phyloP scores from a whole-genome alignment of 1,140 invertebrate genomes.

The Ips typographus region DNA sequence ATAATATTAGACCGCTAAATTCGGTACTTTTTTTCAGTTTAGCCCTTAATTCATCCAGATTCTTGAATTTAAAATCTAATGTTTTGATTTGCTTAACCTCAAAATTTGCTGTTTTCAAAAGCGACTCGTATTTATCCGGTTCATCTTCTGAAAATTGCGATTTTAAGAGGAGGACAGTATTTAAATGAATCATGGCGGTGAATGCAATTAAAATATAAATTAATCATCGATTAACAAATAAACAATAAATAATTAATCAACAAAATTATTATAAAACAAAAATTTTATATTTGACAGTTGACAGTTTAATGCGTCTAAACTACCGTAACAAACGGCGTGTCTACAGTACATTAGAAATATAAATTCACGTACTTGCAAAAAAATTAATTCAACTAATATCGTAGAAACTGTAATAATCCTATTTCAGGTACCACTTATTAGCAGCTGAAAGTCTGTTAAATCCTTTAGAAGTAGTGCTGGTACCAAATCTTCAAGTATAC shows the following conservation, averaged over 20 bases:
- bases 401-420: not conserved
- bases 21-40: slow-evolving; percentile 47
- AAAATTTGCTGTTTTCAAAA: slow-evolving; percentile 41
- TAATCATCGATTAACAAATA: too few relatives aligned
- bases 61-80: slow-evolving; percentile 52
- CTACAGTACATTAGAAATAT: too few relatives aligned
- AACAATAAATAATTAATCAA: too few relatives aligned
- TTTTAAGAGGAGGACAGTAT: slow-evolving; percentile 45
- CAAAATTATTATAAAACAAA: too few relatives aligned
- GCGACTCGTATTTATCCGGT: slow-evolving; percentile 45
- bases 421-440: slow-evolving; percentile 42
- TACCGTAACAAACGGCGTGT: too few relatives aligned
- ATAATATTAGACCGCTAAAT: slow-evolving; percentile 52
- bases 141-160: slow-evolving; percentile 36
- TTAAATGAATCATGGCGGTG: slow-evolving; percentile 32
- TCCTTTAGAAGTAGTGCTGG: slow-evolving; percentile 39
- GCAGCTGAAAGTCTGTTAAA: slow-evolving; percentile 43
- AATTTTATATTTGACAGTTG: too few relatives aligned
- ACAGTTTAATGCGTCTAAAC: too few relatives aligned
- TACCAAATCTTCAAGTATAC: slow-evolving; percentile 38
- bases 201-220: not conserved
- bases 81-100: slow-evolving; percentile 46
- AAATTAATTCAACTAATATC: too few relatives aligned
- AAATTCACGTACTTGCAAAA: too few relatives aligned
- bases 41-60: slow-evolving; percentile 46